Conservation (phyloP, 2,888 invertebrate genomes). For the Ceramica pisi region DNA sequence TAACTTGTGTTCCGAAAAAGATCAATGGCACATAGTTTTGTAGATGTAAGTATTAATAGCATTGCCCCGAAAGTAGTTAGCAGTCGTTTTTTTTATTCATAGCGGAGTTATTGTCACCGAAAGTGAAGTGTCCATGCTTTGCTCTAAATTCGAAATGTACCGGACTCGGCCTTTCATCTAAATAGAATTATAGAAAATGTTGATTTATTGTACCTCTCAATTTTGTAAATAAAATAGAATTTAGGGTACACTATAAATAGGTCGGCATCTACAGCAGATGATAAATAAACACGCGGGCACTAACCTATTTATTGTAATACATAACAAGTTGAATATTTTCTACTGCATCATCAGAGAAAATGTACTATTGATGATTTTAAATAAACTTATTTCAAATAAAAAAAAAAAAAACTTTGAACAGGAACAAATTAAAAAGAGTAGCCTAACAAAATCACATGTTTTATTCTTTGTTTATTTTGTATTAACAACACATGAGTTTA, state of each 20-base stretch:
- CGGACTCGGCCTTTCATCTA: conserved; percentile 34
- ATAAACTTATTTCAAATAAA: background rate
- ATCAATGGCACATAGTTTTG: conserved; percentile 74
- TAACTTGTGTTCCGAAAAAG: conserved; percentile 71
- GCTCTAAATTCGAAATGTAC: conserved; percentile 49
- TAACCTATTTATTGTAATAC: conserved; percentile 71
- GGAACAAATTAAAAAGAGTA: background rate
- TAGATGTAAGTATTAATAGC: conserved; percentile 49
- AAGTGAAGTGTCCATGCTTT: conserved; percentile 48
- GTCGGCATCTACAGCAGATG: conserved; percentile 63
- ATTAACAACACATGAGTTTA: background rate
- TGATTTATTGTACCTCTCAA: background rate
- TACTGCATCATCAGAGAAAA: conserved; percentile 12
- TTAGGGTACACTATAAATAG: conserved; percentile 57
- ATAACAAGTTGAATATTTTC: conserved; percentile 1
- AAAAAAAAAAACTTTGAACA: background rate
- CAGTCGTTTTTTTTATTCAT: background rate
- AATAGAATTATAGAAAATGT: background rate
- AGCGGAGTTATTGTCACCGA: conserved; percentile 49
- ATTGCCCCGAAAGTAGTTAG: conserved; percentile 45
- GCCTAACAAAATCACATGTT: background rate
- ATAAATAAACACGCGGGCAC: conserved; percentile 76
- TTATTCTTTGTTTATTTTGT: conserved; percentile 18
- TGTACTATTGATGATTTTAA: conserved; percentile 30
- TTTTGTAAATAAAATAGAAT: background rate